These are phyloP conservation scores for Galleria mellonella DNA, from an alignment of 1,140 invertebrate species.

Conservation along the genomic window DNA sequence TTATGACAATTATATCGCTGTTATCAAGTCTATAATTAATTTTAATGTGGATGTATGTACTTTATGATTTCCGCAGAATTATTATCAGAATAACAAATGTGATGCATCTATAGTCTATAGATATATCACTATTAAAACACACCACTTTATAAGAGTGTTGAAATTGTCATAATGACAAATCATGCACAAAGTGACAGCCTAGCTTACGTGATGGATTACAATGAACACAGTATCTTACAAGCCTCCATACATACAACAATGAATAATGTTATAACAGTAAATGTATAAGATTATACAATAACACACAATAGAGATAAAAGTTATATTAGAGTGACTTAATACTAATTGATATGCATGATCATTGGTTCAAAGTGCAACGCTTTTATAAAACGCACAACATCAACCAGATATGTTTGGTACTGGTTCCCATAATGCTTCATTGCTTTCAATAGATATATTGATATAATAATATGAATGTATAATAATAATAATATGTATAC, in stretches of 20 bases:
- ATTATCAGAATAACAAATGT: too few relatives aligned
- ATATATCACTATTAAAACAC: too few relatives aligned
- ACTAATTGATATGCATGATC: slow-evolving; percentile 54
- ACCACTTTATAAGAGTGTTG: too few relatives aligned
- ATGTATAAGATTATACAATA: slow-evolving; percentile 31
- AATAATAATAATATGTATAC: neutral
- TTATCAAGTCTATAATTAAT: too few relatives aligned
- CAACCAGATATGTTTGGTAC: slow-evolving; percentile 46
- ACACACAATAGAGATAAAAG: slow-evolving; percentile 35
- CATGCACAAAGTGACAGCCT: too few relatives aligned
- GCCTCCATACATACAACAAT: slow-evolving; percentile 16
- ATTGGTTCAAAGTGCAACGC: slow-evolving; percentile 23
- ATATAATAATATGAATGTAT: slow-evolving; percentile 8
- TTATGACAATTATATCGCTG: too few relatives aligned
- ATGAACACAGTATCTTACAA: neutral
- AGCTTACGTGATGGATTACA: too few relatives aligned
- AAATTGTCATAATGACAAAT: too few relatives aligned
- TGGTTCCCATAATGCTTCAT: slow-evolving; percentile 35
- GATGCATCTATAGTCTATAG: too few relatives aligned
- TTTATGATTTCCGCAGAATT: too few relatives aligned
- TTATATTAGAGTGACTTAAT: slow-evolving; percentile 32
- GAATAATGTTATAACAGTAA: slow-evolving; percentile 29
- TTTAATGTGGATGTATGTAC: too few relatives aligned
- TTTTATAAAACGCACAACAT: slow-evolving; percentile 14
- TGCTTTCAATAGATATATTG: slow-evolving; percentile 7